Evolutionary conservation across 2,797 vertebrate species (phyloP), one percentile per base, ranked within the genome.

Genomic region (Spondyliosoma cantharus): DNA sequence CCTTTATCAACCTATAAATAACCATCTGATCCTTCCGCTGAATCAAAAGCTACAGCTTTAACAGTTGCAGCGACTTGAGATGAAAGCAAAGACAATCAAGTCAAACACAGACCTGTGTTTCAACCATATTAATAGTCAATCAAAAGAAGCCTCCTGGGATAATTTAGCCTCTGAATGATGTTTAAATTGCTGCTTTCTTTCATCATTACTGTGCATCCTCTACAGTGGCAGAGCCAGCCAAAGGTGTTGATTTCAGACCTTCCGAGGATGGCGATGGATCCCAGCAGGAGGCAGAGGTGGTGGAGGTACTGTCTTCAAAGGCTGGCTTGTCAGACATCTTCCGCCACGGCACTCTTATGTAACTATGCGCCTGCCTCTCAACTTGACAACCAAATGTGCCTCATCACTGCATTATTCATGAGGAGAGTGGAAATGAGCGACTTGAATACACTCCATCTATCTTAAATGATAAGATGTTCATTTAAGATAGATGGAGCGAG

Each of bases 361-460:
- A 90, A 85, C 82, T 2, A 8, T 37, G 57, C 3, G 54, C 74
- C 75, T 81, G 81, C 63, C 72, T 87, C 82, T 90, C 82, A 75
- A 80, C 57, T 79, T 84, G 86, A 87, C 78, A 87, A 73, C 48
- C 63, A 78, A 90, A 92, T 89, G 78, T 84, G 78, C 84, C 76
- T 88, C 86, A 88, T 93, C 91, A 0, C 77, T 90, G 85, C 81
- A 92, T 89, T 90, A 92, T 91, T 91, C 76, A 92, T 84, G 67
- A 50, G 4, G 24, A 7, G 62, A 77, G 81, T 81, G 79, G 71
- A 85, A 88, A 87, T 78, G 76, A 90, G 75, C 53, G 82, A 78
- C 29, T 81, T 0, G 3, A 75, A 88, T 56, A 75, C 70, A 64
- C 58, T 65, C 64, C 56, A 75, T 85, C 76, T 82, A 61, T 86